A percentile compares a stretch with the other conserved stretches of the same genome.
Conservation (phyloP, 1,140 invertebrate genomes). For the Telenomus remus region DNA sequence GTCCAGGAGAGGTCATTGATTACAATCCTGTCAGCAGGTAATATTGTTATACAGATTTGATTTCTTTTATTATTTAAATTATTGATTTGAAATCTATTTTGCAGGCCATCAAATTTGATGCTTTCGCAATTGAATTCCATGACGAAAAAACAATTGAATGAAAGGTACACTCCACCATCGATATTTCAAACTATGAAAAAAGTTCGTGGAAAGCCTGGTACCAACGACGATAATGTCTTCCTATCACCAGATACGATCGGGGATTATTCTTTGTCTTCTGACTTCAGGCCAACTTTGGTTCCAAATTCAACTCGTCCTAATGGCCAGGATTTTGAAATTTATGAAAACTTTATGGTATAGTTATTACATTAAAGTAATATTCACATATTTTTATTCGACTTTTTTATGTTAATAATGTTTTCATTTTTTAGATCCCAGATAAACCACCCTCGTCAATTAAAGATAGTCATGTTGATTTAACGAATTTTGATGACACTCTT, state of each 20-base stretch:
- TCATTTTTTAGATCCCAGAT: constrained; percentile 31
- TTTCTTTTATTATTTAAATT: constrained; percentile 1
- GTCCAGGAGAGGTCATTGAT: constrained; percentile 65
- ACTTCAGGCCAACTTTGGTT: constrained; percentile 37
- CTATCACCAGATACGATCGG: constrained; percentile 22
- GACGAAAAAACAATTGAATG: constrained; percentile 58
- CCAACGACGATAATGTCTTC: constrained; percentile 27
- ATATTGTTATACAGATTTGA: not conserved
- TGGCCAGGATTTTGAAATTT: no score
- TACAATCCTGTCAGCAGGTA: constrained; percentile 58
- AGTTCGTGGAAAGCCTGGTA: constrained; percentile 11
- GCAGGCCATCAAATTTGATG: constrained; percentile 64
- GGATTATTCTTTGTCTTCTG: constrained; percentile 37
- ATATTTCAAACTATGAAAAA: constrained; percentile 55
- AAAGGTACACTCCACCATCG: constrained; percentile 67
- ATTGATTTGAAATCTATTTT: not conserved
- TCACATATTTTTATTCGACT: no score
- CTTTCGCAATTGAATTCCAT: constrained; percentile 56
- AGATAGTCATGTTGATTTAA: constrained; percentile 19
- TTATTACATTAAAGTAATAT: no score
- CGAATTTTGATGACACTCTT: constrained; percentile 47
- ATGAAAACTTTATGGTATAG: no score
- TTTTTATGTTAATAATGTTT: no score
- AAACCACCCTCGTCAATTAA: constrained; percentile 32
- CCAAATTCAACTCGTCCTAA: no score